Percentiles rank a stretch among this genome's conserved stretches.
These are phyloP conservation scores for Neodon shergylaensis DNA, from an alignment of 2,113 vertebrate species.

Conservation along the genomic window DNA sequence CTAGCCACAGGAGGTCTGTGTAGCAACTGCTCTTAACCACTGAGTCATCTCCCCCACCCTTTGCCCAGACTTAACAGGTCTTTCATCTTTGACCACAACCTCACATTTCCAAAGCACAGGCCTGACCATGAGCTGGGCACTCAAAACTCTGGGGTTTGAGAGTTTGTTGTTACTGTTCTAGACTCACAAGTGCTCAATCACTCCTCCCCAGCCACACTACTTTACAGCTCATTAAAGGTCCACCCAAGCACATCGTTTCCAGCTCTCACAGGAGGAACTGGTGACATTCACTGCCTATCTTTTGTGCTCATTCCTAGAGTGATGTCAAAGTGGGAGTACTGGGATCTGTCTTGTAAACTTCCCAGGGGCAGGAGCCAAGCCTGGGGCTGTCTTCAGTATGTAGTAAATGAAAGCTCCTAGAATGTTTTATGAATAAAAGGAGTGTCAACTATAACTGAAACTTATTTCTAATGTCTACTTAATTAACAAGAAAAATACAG, in stretches of 20 bases:
- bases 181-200: background rate
- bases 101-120: background rate
- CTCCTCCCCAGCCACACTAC: background rate
- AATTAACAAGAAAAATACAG: constrained; percentile 7
- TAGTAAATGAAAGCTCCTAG: background rate
- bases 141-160: background rate
- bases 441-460: background rate
- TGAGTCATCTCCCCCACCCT: background rate
- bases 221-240: background rate
- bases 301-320: background rate
- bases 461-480: constrained; percentile 21
- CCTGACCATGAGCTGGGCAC: background rate
- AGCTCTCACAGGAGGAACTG: background rate
- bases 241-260: background rate
- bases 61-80: background rate
- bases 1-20: background rate
- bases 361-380: background rate
- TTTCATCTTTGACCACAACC: background rate
- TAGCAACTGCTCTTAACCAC: background rate
- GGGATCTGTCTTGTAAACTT: background rate
- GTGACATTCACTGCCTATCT: background rate
- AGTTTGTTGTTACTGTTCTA: background rate
- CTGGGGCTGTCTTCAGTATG: background rate
- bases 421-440: constrained; percentile 5
- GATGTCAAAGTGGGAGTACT: background rate